phyloP scores from a whole-genome alignment of 2,797 vertebrate species.

The Carapus acus region DNA sequence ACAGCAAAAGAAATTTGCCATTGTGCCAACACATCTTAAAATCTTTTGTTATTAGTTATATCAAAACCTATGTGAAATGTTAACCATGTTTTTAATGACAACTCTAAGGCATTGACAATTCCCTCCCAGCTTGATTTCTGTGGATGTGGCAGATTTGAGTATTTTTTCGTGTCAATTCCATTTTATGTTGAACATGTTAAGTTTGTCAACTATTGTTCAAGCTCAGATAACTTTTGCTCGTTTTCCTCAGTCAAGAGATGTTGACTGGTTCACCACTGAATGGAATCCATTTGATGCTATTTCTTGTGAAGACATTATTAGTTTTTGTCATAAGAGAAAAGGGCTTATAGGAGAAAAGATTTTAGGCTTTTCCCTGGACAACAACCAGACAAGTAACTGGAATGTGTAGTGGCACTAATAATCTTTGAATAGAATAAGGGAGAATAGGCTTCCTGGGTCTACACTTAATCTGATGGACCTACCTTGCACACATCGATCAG shows the following conservation, averaged over 20 bases:
- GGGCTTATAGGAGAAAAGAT: conserved; percentile 39
- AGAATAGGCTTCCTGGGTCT: conserved; percentile 22
- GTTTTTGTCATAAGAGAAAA: conserved; percentile 33
- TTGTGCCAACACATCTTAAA: conserved; percentile 55
- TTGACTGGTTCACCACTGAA: conserved; percentile 18
- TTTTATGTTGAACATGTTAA: conserved; percentile 11
- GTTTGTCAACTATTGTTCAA: conserved; percentile 1
- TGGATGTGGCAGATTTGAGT: conserved; percentile 20
- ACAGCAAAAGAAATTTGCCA: conserved; percentile 21
- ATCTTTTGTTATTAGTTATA: conserved; percentile 19
- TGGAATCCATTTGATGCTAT: conserved; percentile 23
- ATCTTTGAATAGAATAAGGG: conserved; percentile 17
- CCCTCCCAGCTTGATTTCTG: conserved; percentile 13
- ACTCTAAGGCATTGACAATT: conserved; percentile 14
- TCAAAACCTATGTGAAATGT: conserved; percentile 23
- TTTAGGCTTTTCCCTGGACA: conserved; percentile 49
- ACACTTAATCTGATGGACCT: too few relatives aligned
- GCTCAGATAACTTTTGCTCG: conserved; percentile 28
- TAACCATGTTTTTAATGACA: conserved; percentile 15
- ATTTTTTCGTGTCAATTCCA: conserved; percentile 41
- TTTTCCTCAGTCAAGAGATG: conserved; percentile 44
- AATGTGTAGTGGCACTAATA: conserved; percentile 1
- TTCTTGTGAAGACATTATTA: conserved; percentile 19
- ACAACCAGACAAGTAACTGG: conserved; percentile 21
- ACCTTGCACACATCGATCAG: conserved; percentile 33